Evolutionary conservation across 2,797 vertebrate species (phyloP).

Genomic region (Arnoldichthys spilopterus): DNA sequence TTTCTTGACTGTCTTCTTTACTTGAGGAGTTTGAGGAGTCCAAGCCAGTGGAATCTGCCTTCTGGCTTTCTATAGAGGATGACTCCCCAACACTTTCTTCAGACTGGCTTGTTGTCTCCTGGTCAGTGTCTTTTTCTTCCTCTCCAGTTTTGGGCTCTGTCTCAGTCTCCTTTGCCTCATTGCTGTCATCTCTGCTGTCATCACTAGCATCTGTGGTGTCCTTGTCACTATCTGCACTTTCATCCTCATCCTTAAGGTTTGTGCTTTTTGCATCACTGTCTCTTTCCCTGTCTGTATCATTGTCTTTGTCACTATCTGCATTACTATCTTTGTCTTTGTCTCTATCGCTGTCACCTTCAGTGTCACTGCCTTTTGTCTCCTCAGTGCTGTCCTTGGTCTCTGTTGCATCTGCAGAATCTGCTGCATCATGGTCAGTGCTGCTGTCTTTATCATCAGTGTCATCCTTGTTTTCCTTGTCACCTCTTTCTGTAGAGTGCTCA

Average conservation of each 20-base stretch:
- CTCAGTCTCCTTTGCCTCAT: slow-evolving; percentile 11
- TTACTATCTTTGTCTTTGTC: slow-evolving; percentile 5
- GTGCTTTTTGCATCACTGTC: neutral
- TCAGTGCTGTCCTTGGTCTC: slow-evolving; percentile 29
- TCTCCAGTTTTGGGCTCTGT: slow-evolving; percentile 17
- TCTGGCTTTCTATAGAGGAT: slow-evolving; percentile 23
- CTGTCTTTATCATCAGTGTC: slow-evolving; percentile 29
- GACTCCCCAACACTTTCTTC: slow-evolving; percentile 31
- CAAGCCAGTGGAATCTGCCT: slow-evolving; percentile 22
- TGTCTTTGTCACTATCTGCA: neutral
- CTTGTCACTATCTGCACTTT: slow-evolving; percentile 6
- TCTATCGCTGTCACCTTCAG: neutral
- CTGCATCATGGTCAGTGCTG: slow-evolving; percentile 9
- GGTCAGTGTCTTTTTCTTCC: slow-evolving; percentile 16
- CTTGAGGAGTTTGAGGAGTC: slow-evolving; percentile 39
- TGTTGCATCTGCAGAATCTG: slow-evolving; percentile 29
- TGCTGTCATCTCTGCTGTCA: slow-evolving; percentile 12
- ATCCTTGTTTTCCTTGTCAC: slow-evolving; percentile 11
- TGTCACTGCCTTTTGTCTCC: slow-evolving; percentile 15
- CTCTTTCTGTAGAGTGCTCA: slow-evolving; percentile 19
- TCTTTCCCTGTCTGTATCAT: neutral
- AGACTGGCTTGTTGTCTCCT: slow-evolving; percentile 13
- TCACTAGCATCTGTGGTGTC: neutral
- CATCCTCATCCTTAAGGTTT: neutral
- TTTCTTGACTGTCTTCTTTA: slow-evolving; percentile 47